Evolutionary conservation across 2,113 vertebrate species (phyloP), one percentile per base, ranked within the genome.

Genomic region (Tiliqua scincoides): DNA sequence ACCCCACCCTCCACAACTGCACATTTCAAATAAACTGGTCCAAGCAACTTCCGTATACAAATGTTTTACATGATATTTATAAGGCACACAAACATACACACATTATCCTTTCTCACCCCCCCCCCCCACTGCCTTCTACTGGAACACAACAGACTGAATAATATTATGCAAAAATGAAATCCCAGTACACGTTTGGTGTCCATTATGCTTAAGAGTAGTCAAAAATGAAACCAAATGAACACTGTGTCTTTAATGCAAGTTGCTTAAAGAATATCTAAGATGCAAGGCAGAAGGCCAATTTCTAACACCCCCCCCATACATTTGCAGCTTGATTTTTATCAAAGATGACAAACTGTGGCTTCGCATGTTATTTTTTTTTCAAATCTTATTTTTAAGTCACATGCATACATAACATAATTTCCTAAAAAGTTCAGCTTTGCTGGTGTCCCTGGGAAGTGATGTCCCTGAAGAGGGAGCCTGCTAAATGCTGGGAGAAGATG

Each of bases 1-100:
- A 48, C 43, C 43, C 43, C 43, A 48, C 43, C 43, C 43, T 48
- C 43, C 61, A n/a, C 37, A 48, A 30, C 48, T 62, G 37, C 48
- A 76, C 48, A 35, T 65, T 30, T 30, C 63, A 77, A 68, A 62
- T 57, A 57, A 57, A 57, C 54, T 61, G 43, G 59, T 68, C 83
- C 83, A 67, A 85, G 83, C 83, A 85, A 85, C 83, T 77, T 57
- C n/a, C 52, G 43, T 71, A 54, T 43, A 7, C 70, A 40, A 71
- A 57, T 12, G 10, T 57, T 15, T 57, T 12, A 57, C 54, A 57
- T 57, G 10, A 57, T 57, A 57, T 57, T 5, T 12, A 57, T 57
- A 17, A 15, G 6, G 14, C 54, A 57, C 54, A 57, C 10, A 57
- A 57, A 17, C 54, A 48, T 48, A 48, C 8, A 8, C 43, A 48